Evolutionary conservation across 2,113 vertebrate genomes (phyloP).

Genomic region (Ctenomys sociabilis): DNA sequence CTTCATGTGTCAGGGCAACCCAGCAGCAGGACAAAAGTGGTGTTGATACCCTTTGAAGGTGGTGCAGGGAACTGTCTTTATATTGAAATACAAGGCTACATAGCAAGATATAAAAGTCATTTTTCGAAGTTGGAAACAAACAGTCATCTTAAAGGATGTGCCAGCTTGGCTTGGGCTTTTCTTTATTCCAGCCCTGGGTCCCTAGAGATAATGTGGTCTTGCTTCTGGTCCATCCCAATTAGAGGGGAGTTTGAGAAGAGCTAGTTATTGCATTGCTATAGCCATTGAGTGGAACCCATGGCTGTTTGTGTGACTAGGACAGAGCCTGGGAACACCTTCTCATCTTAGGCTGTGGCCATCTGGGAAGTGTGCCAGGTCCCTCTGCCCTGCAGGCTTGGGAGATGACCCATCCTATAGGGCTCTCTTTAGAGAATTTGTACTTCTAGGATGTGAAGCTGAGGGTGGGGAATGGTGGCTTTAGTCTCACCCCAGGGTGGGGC

Average conservation of each 20-base stretch:
- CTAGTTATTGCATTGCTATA: not conserved
- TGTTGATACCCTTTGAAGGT: not conserved
- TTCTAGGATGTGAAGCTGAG: not conserved
- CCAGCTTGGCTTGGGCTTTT: not conserved
- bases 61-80: not conserved
- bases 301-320: not conserved
- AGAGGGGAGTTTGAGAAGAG: not conserved
- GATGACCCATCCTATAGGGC: not conserved
- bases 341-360: not conserved
- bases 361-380: not conserved
- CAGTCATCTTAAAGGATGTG: not conserved
- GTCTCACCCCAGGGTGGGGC: not conserved
- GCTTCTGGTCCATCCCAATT: not conserved
- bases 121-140: not conserved
- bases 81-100: not conserved
- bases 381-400: not conserved
- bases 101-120: not conserved
- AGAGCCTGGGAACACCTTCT: not conserved
- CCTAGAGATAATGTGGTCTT: not conserved
- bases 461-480: not conserved
- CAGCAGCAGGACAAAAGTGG: no score
- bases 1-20: not conserved
- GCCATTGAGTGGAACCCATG: not conserved
- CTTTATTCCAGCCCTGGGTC: not conserved
- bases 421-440: not conserved